Evolutionary conservation across 1,140 invertebrate genomes (phyloP).

Genomic region (Colletes latitarsis): DNA sequence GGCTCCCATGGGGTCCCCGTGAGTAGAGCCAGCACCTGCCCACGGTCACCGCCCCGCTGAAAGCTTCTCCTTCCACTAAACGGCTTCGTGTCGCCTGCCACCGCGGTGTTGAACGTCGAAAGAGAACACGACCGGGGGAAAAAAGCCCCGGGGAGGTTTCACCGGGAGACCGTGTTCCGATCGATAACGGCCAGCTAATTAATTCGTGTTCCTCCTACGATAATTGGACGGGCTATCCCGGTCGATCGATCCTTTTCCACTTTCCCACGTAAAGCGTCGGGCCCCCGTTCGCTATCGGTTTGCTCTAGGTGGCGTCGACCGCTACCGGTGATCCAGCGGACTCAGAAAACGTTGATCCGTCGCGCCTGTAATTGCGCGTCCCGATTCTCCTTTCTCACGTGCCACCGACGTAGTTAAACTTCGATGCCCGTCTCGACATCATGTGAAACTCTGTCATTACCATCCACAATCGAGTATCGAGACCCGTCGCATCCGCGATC

Average conservation of each 20-base stretch:
- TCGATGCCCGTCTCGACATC: slow-evolving; percentile 34
- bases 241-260: slow-evolving; percentile 63
- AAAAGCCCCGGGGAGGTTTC: slow-evolving; percentile 43
- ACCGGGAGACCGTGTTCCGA: slow-evolving; percentile 31
- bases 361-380: slow-evolving; percentile 37
- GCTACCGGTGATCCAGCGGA: slow-evolving; percentile 1
- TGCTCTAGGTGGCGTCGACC: too few relatives aligned
- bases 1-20: slow-evolving; percentile 67
- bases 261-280: slow-evolving; percentile 65
- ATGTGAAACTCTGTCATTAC: slow-evolving; percentile 63
- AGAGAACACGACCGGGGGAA: slow-evolving; percentile 15
- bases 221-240: slow-evolving; percentile 61
- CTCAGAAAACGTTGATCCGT: slow-evolving; percentile 31
- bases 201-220: slow-evolving; percentile 64
- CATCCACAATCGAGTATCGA: slow-evolving; percentile 15
- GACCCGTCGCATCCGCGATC: slow-evolving; percentile 23
- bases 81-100: slow-evolving; percentile 1
- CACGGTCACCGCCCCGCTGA: slow-evolving; percentile 53
- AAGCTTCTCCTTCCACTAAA: slow-evolving; percentile 48
- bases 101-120: background rate
- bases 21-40: slow-evolving; percentile 56
- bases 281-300: background rate
- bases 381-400: slow-evolving; percentile 61
- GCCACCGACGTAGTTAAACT: slow-evolving; percentile 60
- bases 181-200: slow-evolving; percentile 63